Evolutionary conservation across 2,797 vertebrate species (phyloP).

Genomic region (Pteronotus mesoamericanus): DNA sequence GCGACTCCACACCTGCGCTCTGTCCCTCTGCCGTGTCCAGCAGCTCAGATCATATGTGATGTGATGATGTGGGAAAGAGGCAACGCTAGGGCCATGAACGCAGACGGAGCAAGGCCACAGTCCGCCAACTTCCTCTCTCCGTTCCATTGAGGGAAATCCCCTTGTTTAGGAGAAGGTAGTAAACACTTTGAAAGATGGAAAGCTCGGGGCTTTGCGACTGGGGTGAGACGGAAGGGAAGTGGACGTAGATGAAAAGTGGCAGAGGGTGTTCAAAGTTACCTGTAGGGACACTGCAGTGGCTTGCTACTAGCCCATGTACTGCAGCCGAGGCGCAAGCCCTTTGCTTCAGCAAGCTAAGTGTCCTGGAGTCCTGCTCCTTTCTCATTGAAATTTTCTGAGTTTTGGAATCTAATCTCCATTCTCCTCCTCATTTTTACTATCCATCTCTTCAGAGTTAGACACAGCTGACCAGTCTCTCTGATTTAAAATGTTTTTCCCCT

Average conservation of each 20-base stretch:
- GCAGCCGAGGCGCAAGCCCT: neutral
- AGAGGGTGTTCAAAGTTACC: neutral
- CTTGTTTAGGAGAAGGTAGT: neutral
- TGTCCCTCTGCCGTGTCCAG: neutral
- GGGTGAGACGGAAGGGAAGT: neutral
- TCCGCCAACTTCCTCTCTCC: neutral
- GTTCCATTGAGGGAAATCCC: neutral
- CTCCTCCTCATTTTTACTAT: neutral
- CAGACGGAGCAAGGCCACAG: neutral
- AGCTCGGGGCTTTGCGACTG: neutral
- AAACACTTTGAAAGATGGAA: neutral
- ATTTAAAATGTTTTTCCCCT: neutral
- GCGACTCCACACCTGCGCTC: neutral
- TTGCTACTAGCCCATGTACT: neutral
- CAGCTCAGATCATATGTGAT: neutral
- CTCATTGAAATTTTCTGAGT: neutral
- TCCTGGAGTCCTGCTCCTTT: neutral
- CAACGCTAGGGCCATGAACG: neutral
- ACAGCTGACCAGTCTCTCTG: neutral
- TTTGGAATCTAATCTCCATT: neutral
- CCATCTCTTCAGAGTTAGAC: neutral
- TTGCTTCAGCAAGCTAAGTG: neutral
- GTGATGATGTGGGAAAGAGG: neutral
- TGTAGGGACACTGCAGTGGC: neutral
- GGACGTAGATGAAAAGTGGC: neutral